Percentiles rank a stretch among this genome's conserved stretches.
These are phyloP conservation scores for Porites lutea DNA, from an alignment of 64 coral and sea anemone species.

Conservation along the genomic window DNA sequence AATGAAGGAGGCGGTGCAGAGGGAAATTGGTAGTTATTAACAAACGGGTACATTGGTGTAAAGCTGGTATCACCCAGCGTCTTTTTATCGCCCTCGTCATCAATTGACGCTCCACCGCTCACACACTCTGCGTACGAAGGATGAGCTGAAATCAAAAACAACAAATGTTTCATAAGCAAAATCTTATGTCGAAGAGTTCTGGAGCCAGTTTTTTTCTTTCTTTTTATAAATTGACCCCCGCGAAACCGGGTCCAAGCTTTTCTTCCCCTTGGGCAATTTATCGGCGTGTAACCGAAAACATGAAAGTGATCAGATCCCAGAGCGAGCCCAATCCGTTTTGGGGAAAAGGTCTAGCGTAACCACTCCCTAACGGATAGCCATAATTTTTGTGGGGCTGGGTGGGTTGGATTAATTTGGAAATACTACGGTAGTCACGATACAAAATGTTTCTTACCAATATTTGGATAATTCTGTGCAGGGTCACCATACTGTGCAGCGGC, in stretches of 20 bases:
- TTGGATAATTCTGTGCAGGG: conserved; percentile 26
- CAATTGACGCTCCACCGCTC: conserved; percentile 73
- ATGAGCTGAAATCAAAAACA: conserved; percentile 46
- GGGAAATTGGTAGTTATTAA: conserved; percentile 84
- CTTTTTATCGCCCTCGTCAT: conserved; percentile 78
- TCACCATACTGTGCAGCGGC: conserved; percentile 23
- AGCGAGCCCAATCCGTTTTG: no score
- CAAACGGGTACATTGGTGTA: conserved; percentile 83
- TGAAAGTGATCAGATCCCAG: no score
- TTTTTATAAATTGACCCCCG: no score
- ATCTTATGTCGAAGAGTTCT: no score
- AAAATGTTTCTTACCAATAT: conserved; percentile 24
- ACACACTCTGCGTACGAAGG: conserved; percentile 89
- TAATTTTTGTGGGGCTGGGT: no score
- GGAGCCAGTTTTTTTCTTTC: no score
- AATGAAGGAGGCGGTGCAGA: conserved; percentile 41
- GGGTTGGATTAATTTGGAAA: neutral
- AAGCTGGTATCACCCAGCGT: conserved; percentile 87
- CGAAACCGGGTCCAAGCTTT: no score
- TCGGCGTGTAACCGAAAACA: no score
- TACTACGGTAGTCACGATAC: neutral
- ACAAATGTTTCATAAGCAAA: neutral
- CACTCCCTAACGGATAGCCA: no score
- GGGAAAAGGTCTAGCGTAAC: no score
- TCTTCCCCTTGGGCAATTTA: no score